Evolutionary conservation across 2,113 vertebrate genomes (phyloP).

Genomic region (Rhea americana): DNA sequence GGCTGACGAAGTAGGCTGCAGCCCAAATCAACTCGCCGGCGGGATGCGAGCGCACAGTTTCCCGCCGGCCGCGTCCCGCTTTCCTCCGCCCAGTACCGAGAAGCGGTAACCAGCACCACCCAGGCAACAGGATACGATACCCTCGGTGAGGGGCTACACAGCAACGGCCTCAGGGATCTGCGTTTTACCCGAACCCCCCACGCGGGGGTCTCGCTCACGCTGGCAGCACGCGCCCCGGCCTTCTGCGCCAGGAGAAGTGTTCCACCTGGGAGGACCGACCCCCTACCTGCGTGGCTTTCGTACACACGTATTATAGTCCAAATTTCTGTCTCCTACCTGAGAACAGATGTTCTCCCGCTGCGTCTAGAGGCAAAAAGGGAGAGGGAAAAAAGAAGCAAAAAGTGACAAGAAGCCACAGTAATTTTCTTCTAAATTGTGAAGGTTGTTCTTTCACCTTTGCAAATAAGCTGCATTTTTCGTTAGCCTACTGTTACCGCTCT

Average conservation of each 20-base stretch:
- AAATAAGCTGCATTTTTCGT: slow-evolving; percentile 14
- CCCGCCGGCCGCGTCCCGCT: neutral
- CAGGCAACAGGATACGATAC: neutral
- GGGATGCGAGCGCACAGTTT: neutral
- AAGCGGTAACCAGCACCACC: neutral
- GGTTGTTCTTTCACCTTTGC: slow-evolving; percentile 30
- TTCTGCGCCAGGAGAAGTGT: neutral
- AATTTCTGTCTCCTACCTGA: neutral
- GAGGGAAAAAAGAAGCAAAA: neutral
- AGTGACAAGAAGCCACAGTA: slow-evolving; percentile 2
- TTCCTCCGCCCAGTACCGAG: neutral
- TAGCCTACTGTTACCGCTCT: neutral
- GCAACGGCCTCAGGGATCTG: neutral
- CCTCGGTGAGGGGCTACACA: neutral
- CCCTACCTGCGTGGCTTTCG: neutral
- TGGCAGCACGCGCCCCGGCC: neutral
- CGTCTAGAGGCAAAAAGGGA: slow-evolving; percentile 9
- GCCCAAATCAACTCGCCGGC: neutral
- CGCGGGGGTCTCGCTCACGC: neutral
- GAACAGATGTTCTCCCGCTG: neutral
- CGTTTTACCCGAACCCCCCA: slow-evolving; percentile 3
- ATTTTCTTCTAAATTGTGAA: slow-evolving; percentile 22
- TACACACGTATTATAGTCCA: slow-evolving; percentile 4
- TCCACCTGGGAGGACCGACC: neutral
- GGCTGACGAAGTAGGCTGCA: neutral